Evolutionary conservation across 2,888 invertebrate species (phyloP).

Genomic region (Onthophagus sagittarius): DNA sequence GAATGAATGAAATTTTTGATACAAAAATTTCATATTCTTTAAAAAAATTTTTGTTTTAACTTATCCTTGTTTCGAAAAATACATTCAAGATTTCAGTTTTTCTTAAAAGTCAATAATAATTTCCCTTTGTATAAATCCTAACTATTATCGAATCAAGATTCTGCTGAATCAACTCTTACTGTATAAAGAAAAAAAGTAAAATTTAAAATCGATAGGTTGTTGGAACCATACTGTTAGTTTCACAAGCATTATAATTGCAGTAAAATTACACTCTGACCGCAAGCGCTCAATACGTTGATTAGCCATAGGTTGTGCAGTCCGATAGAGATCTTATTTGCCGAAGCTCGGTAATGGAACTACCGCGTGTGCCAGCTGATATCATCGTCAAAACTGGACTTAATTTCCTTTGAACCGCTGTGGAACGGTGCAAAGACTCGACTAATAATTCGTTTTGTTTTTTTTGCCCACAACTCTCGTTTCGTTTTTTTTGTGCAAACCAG

Average conservation of each 20-base stretch:
- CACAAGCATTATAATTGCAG: neutral
- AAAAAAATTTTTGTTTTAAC: too few relatives aligned
- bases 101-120: too few relatives aligned
- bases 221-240: neutral
- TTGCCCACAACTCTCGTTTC: neutral
- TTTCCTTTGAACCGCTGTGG: neutral
- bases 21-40: too few relatives aligned
- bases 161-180: too few relatives aligned
- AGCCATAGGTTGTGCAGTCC: neutral
- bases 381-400: neutral
- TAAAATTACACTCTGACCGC: neutral
- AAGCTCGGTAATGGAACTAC: neutral
- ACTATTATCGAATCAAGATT: too few relatives aligned
- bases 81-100: too few relatives aligned
- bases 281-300: neutral
- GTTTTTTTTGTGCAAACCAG: neutral
- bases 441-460: neutral
- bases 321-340: neutral
- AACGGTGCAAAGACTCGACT: neutral
- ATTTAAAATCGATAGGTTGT: neutral
- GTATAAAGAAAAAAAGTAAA: neutral
- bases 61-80: too few relatives aligned
- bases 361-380: neutral
- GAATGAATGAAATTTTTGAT: too few relatives aligned
- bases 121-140: too few relatives aligned